These are phyloP conservation scores for Spatulosminthurus flaviceps DNA, from an alignment of 2,888 invertebrate species.

Conservation along the genomic window DNA sequence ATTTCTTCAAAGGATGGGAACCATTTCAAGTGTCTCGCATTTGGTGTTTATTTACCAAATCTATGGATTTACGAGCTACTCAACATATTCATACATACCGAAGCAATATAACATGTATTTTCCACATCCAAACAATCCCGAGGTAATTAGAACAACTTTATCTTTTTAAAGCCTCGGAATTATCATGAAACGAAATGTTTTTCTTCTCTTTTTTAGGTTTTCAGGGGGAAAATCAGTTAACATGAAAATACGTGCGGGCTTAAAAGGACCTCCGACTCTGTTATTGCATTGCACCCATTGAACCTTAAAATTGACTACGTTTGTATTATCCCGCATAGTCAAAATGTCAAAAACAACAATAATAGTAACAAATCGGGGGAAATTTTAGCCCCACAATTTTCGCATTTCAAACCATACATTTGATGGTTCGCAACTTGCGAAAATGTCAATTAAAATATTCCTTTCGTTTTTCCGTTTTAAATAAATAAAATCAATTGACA, in stretches of 20 bases:
- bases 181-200: not conserved
- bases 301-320: not conserved
- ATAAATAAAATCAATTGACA: too few relatives aligned
- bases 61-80: not conserved
- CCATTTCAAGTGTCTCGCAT: not conserved
- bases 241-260: not conserved
- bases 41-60: constrained; percentile 2
- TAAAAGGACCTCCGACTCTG: constrained; percentile 3
- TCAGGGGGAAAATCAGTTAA: not conserved
- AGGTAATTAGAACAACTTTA: not conserved
- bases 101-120: too few relatives aligned
- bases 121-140: not conserved
- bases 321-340: not conserved
- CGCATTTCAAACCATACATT: too few relatives aligned
- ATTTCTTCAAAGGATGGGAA: constrained; percentile 1
- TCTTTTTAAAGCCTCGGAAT: not conserved
- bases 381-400: too few relatives aligned
- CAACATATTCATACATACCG: too few relatives aligned
- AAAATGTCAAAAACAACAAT: constrained; percentile 3
- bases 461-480: too few relatives aligned
- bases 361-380: not conserved
- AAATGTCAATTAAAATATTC: too few relatives aligned
- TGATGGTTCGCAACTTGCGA: too few relatives aligned
- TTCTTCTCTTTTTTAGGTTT: not conserved
- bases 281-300: too few relatives aligned